Conservation (phyloP, 2,797 vertebrate species). For the Peromyscus aztecus region DNA sequence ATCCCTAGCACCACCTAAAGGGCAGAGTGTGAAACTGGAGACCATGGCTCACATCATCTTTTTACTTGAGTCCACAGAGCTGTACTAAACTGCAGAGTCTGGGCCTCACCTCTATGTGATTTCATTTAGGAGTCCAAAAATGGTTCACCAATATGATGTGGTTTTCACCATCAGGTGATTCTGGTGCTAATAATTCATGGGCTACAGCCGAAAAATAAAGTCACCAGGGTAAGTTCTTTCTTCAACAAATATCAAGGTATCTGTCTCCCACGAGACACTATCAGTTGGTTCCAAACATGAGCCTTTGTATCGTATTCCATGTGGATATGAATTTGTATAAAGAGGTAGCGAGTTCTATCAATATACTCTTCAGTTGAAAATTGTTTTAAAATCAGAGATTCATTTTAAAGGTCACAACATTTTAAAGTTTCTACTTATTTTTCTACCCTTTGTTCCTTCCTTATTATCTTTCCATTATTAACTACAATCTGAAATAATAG, state of each 20-base stretch:
- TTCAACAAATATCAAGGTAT: neutral
- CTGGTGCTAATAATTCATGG: neutral
- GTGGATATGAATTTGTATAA: neutral
- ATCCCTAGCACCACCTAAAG: fast-evolving
- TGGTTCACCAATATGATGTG: neutral
- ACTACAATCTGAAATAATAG: conserved; percentile 32
- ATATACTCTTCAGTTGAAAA: neutral
- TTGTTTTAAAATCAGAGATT: conserved; percentile 36
- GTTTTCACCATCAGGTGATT: neutral
- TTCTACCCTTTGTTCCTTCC: conserved; percentile 1
- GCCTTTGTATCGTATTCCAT: neutral
- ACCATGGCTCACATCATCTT: neutral
- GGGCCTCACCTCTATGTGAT: neutral
- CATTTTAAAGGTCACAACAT: conserved; percentile 21
- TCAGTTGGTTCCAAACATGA: neutral
- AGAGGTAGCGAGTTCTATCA: neutral
- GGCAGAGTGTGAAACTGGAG: neutral
- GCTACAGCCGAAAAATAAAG: neutral
- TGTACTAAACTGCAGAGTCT: neutral
- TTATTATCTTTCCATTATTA: conserved; percentile 19
- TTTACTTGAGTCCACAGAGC: neutral
- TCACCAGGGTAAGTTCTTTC: neutral
- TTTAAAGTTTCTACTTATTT: neutral
- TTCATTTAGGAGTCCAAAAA: neutral
- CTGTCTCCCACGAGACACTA: neutral